phyloP scores from a whole-genome alignment of 2,888 invertebrate species.

The Podotricha telesiphe region DNA sequence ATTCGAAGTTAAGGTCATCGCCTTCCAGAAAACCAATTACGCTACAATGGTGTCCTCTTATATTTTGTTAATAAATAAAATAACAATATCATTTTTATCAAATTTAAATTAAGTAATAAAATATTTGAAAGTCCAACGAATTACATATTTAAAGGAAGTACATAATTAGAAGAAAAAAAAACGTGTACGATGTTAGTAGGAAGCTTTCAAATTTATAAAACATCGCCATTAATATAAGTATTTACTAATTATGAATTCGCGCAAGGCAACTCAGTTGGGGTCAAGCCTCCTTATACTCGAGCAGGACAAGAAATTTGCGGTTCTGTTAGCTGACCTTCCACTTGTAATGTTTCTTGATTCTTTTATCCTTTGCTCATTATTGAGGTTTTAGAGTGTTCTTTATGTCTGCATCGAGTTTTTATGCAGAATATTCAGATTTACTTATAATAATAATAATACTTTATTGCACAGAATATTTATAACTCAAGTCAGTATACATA shows the following conservation, averaged over 20 bases:
- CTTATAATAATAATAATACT: too few species aligned
- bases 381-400: constrained; percentile 47
- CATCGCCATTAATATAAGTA: constrained; percentile 36
- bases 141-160: constrained; percentile 16
- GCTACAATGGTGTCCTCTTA: too few species aligned
- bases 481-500: too few species aligned
- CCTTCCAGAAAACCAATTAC: too few species aligned
- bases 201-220: constrained; percentile 10
- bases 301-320: constrained; percentile 72
- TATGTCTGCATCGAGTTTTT: constrained; percentile 19
- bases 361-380: constrained; percentile 55
- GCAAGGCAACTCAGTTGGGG: constrained; percentile 54
- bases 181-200: not conserved
- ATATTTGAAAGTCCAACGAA: not conserved
- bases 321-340: constrained; percentile 60
- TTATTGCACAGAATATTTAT: too few species aligned
- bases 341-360: constrained; percentile 58
- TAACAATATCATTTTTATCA: too few species aligned
- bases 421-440: not conserved
- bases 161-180: not conserved
- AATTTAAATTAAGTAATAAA: not conserved
- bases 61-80: too few species aligned
- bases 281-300: constrained; percentile 68
- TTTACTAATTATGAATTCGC: constrained; percentile 38
- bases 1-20: too few species aligned